These are phyloP conservation scores for Hirudo medicinalis DNA, from an alignment of 1,140 invertebrate species.

Conservation along the genomic window DNA sequence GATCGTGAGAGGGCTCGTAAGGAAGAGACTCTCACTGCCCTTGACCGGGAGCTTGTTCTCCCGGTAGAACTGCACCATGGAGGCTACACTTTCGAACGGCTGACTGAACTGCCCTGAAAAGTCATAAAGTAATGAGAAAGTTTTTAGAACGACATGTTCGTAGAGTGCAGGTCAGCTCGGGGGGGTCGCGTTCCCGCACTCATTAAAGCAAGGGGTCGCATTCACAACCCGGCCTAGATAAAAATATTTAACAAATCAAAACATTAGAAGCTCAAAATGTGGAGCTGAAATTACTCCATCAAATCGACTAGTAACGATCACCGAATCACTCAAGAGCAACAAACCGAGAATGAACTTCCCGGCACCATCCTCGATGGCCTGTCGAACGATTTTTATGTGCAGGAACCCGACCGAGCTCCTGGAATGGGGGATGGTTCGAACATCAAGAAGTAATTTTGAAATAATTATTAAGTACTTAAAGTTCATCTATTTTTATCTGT, in stretches of 20 bases:
- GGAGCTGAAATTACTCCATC: no score
- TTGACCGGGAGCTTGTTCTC: slow-evolving; percentile 12
- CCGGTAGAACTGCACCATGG: slow-evolving; percentile 12
- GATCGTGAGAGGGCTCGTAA: background rate
- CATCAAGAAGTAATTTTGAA: background rate
- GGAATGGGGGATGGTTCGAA: background rate
- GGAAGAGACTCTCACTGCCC: slow-evolving; percentile 13
- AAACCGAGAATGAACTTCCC: slow-evolving; percentile 16
- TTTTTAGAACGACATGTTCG: no score
- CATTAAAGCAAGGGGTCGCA: no score
- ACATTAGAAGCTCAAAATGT: no score
- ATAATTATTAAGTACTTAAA: no score
- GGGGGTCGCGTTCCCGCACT: no score
- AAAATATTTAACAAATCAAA: no score
- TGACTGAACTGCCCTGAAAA: slow-evolving; percentile 16
- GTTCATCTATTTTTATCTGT: no score
- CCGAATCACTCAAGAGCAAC: background rate
- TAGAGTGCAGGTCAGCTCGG: no score
- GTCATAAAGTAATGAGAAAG: background rate
- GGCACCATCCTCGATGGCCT: background rate
- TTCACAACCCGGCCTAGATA: no score
- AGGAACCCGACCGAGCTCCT: slow-evolving; percentile 6
- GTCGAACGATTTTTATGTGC: slow-evolving; percentile 16
- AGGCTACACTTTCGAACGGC: slow-evolving; percentile 14
- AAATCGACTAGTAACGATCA: background rate